Base-by-base conservation (phyloP, 2,113 vertebrate genomes). In the Syngnathoides biaculeatus region DNA sequence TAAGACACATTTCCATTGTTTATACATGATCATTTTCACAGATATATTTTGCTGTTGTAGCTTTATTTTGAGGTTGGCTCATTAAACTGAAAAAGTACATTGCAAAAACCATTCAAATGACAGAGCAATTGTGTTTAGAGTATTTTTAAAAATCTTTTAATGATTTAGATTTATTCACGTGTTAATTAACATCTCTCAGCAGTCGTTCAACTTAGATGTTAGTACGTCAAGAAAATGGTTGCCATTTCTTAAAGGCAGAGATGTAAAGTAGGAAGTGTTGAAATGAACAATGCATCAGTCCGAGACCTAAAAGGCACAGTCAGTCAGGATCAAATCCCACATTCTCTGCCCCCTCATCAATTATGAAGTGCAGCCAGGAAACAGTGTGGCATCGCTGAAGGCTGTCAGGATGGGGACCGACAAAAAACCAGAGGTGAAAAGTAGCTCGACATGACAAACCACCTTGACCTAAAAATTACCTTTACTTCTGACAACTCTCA, bases 291-390 rank as follows among this genome's bases (percentile, higher is more conserved):
- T 69, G 69, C 77, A 71, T 72, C 72, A 75, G 72, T 75, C 57
- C 50, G 17, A 0, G 30, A 68, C 70, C 52, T 69, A 63, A 75
- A 74, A 80, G 63, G 66, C 63, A 48, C 42, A 56, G 20, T 74
- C 65, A 68, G 56, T 77, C 75, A 81, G 62, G 80, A 86, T 87
- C 80, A 80, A 77, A 84, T 81, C 84, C 81, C 79, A 68, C 68
- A 74, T 81, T 82, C 67, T 68, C 73, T 43, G 45, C 58, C 66
- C 83, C 70, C 58, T 81, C 84, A 89, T 90, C 71, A 88, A 84
- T 88, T 82, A 87, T 89, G 72, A 78, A 88, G 89, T 10, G 40
- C 45, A 73, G 81, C 75, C 86, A 81, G 84, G 79, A 86, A 88
- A 80, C 77, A 67, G 64, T 50, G 79, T 59, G 61, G 81, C 65